phyloP scores from a whole-genome alignment of 2,113 vertebrate species.

The Galeopterus variegatus region DNA sequence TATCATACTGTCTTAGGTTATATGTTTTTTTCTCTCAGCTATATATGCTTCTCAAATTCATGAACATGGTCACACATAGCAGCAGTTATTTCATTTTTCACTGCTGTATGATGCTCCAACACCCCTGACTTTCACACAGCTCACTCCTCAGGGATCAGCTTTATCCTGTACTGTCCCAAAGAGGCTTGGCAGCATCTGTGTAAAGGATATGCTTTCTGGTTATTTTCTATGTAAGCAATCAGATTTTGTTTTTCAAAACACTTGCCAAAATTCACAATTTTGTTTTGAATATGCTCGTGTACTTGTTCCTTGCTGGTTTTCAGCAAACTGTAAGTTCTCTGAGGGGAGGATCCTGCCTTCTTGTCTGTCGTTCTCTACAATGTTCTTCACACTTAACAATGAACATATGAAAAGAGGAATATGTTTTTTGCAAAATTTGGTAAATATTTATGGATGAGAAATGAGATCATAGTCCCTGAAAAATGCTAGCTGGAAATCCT shows the following conservation, averaged over 20 bases:
- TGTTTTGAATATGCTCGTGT: not conserved
- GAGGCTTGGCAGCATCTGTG: not conserved
- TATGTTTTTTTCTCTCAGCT: not conserved
- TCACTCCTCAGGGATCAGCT: not conserved
- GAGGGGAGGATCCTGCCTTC: not conserved
- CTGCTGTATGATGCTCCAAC: not conserved
- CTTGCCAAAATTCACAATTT: not conserved
- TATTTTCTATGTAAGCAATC: not conserved
- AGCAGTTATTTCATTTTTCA: not conserved
- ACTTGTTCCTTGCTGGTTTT: not conserved
- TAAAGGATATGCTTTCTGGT: not conserved
- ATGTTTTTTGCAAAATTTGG: not conserved
- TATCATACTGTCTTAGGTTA: not conserved
- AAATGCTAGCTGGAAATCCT: not conserved
- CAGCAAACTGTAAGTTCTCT: not conserved
- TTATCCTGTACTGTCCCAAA: not conserved
- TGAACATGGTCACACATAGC: rapidly evolving
- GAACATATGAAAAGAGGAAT: not conserved
- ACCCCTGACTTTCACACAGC: not conserved
- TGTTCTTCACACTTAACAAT: not conserved
- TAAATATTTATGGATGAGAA: not conserved
- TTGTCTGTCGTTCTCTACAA: not conserved
- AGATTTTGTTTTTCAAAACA: not conserved
- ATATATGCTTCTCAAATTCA: not conserved
- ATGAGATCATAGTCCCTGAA: not conserved